Conservation (phyloP, 37 sponge, comb jelly and placozoan genomes). For the Halisarca cf. caerulea region DNA sequence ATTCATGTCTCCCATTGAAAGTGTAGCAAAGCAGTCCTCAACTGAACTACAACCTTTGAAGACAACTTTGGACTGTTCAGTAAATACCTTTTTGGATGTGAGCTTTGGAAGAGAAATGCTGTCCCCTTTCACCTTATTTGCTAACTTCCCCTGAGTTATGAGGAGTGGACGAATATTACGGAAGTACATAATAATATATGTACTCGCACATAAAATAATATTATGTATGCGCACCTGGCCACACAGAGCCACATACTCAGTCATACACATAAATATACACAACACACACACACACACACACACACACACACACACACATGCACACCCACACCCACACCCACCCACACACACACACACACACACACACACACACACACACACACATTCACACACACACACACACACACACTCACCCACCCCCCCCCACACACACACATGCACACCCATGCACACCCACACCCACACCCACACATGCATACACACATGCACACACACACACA, state of each 20-base stretch:
- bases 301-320: not conserved
- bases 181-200: not conserved
- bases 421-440: too few relatives aligned
- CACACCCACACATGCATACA: not conserved
- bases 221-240: not conserved
- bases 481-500: not conserved
- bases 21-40: not conserved
- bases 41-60: constrained; percentile 35
- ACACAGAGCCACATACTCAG: too few relatives aligned
- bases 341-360: not conserved
- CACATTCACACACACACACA: not conserved
- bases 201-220: not conserved
- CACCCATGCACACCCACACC: not conserved
- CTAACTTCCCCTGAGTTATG: constrained; percentile 25
- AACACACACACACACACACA: not conserved
- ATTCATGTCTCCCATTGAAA: not conserved
- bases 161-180: not conserved
- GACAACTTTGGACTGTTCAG: constrained; percentile 4
- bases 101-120: not conserved
- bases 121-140: not conserved
- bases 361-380: not conserved
- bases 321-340: not conserved
- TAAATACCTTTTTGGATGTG: constrained; percentile 51
- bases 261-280: not conserved
- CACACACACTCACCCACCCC: not conserved